A percentile compares a stretch with the other conserved stretches of the same genome.
phyloP scores from a whole-genome alignment of 2,113 vertebrate species.

The Crotophaga sulcirostris region DNA sequence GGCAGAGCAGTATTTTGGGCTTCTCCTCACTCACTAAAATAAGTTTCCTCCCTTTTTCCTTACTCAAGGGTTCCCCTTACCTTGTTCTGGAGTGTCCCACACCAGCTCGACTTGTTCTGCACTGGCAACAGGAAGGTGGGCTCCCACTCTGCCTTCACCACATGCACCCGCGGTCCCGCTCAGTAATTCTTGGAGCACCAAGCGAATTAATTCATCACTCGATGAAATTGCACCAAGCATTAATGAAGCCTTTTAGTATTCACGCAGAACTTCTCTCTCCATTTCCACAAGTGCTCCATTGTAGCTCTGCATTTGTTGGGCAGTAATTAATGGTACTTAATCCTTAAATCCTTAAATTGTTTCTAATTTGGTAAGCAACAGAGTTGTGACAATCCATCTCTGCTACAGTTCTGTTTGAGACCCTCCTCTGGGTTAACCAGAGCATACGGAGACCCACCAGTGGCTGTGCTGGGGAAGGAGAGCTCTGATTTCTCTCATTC shows the following conservation, averaged over 20 bases:
- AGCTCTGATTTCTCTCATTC: not conserved
- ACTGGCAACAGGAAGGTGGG: not conserved
- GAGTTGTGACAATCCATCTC: constrained; percentile 27
- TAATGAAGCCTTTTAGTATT: constrained; percentile 68
- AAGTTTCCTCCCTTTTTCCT: not conserved
- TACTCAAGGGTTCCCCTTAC: not conserved
- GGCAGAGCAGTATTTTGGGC: not conserved
- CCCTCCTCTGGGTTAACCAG: not conserved
- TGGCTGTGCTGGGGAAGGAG: not conserved
- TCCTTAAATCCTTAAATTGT: constrained; percentile 72
- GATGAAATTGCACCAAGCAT: constrained; percentile 19
- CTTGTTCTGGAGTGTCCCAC: not conserved
- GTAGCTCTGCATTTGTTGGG: constrained; percentile 70
- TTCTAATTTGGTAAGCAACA: constrained; percentile 71
- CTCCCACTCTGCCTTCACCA: not conserved
- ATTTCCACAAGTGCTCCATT: constrained; percentile 61
- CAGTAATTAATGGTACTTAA: constrained; percentile 77
- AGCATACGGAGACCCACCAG: not conserved
- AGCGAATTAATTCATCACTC: constrained; percentile 49
- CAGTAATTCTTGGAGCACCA: constrained; percentile 36
- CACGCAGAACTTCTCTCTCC: constrained; percentile 53
- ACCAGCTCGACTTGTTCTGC: not conserved
- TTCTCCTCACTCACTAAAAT: not conserved
- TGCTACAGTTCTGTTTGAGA: not conserved
- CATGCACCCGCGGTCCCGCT: not conserved